These are phyloP conservation scores for Dicrurus megarhynchus DNA, from an alignment of 2,113 vertebrate genomes.

Conservation along the genomic window DNA sequence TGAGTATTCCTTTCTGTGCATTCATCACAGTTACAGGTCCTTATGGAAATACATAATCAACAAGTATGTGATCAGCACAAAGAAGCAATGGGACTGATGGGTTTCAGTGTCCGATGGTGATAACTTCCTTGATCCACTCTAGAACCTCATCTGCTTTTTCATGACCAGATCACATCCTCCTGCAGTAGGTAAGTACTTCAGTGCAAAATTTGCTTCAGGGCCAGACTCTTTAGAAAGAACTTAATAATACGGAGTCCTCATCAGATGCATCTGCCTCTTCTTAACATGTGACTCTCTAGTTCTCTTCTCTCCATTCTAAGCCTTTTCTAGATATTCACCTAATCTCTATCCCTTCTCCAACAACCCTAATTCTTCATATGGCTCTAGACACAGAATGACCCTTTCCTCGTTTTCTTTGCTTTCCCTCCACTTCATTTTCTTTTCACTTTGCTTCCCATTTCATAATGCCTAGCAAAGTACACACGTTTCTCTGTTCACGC, in stretches of 20 bases:
- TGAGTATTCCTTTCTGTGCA: background rate
- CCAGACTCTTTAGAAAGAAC: background rate
- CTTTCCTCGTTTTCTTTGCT: background rate
- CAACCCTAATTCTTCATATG: background rate
- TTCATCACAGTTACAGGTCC: background rate
- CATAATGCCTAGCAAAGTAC: background rate
- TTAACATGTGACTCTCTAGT: background rate
- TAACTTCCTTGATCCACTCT: background rate
- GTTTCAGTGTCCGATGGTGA: background rate
- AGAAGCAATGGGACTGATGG: background rate
- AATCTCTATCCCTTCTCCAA: background rate
- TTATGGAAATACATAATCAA: background rate
- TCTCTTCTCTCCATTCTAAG: background rate
- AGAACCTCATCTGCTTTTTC: background rate
- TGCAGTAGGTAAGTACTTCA: background rate
- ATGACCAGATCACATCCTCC: background rate
- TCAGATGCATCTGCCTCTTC: background rate
- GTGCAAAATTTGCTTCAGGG: background rate
- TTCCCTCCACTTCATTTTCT: background rate
- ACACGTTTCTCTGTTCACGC: background rate
- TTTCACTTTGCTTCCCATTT: background rate
- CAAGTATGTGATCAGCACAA: background rate
- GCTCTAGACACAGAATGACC: background rate
- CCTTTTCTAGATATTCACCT: background rate
- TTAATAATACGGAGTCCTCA: background rate